These are phyloP conservation scores for Notechis scutatus DNA, from an alignment of 2,113 vertebrate genomes.

Conservation along the genomic window DNA sequence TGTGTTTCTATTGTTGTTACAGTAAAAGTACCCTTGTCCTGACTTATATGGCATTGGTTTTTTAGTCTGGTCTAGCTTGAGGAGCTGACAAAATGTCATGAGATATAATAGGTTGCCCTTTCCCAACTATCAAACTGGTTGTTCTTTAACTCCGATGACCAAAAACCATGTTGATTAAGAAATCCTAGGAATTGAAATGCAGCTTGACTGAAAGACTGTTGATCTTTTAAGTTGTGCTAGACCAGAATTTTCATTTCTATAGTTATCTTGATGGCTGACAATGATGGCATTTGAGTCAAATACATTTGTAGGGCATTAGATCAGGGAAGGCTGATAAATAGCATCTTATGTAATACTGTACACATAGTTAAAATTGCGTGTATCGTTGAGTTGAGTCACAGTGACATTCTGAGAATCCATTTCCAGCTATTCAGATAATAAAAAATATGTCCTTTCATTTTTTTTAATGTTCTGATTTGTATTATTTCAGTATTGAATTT, in stretches of 20 bases:
- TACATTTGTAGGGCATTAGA: not conserved
- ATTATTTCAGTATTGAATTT: not conserved
- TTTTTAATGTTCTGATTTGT: not conserved
- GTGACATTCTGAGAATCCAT: accelerated
- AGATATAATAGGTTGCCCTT: not conserved
- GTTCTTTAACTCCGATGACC: not conserved
- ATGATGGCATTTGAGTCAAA: not conserved
- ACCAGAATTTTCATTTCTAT: not conserved
- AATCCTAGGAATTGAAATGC: not conserved
- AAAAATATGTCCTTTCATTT: not conserved
- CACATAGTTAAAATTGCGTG: conserved; percentile 20
- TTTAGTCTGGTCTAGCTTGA: not conserved
- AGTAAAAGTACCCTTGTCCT: not conserved
- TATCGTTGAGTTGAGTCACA: not conserved
- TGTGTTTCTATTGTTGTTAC: not conserved
- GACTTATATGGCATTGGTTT: not conserved
- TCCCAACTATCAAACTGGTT: not conserved
- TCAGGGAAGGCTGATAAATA: not conserved
- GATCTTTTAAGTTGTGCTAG: not conserved
- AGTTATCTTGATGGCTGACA: not conserved
- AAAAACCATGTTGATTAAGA: not conserved
- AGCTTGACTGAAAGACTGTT: not conserved
- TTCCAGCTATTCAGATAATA: not conserved
- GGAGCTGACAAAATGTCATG: not conserved
- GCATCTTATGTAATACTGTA: conserved; percentile 15